A percentile compares a stretch with the other conserved stretches of the same genome.
Evolutionary conservation across 2,888 invertebrate species (phyloP).

Genomic region (Callyntrura guangdongensis): DNA sequence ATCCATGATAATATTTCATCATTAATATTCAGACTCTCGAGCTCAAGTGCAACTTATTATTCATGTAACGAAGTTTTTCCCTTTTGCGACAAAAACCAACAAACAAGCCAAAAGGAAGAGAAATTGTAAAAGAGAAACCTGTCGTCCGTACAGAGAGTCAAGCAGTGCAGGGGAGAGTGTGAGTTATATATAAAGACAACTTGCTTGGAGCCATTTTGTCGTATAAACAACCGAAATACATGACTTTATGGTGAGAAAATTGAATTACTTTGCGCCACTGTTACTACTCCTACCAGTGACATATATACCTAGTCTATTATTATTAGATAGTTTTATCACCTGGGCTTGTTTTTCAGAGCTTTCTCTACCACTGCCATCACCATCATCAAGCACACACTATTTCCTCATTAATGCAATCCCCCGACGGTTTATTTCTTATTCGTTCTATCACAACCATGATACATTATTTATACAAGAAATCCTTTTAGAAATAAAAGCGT

Average conservation of each 20-base stretch:
- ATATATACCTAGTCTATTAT: not conserved
- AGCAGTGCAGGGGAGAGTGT: not conserved
- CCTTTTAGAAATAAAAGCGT: not conserved
- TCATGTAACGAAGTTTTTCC: constrained; percentile 27
- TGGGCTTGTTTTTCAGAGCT: not conserved
- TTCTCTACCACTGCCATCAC: not conserved
- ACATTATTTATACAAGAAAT: not conserved
- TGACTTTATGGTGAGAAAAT: constrained; percentile 49
- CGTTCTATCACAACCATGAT: not conserved
- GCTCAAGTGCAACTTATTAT: constrained; percentile 27
- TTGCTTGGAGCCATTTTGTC: constrained; percentile 41
- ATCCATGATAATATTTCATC: constrained; percentile 15
- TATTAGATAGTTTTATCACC: not conserved
- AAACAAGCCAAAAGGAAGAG: constrained; percentile 5
- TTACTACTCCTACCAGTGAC: not conserved
- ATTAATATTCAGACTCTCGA: constrained; percentile 37
- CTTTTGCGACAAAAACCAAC: not conserved
- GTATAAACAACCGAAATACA: constrained; percentile 18
- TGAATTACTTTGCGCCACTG: constrained; percentile 42
- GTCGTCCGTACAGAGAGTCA: not conserved
- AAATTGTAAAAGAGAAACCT: not conserved
- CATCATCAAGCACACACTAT: constrained; percentile 30
- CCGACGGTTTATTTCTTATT: not conserved
- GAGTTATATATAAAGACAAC: not conserved
- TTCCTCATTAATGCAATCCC: constrained; percentile 41